Evolutionary conservation across 2,113 vertebrate species (phyloP).

Genomic region (Cariama cristata): DNA sequence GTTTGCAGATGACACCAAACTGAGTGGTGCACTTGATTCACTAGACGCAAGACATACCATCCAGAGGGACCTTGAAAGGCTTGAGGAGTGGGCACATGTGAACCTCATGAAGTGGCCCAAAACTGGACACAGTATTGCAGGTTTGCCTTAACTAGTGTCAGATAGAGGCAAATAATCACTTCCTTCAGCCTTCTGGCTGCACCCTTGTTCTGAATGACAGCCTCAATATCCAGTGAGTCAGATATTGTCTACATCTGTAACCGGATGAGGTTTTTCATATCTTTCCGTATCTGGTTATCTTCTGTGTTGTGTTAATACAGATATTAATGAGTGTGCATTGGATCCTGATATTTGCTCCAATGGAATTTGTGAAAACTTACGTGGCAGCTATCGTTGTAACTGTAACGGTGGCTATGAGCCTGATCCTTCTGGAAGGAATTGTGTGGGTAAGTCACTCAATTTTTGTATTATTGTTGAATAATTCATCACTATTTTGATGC

Average conservation of each 20-base stretch:
- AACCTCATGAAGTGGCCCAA: background rate
- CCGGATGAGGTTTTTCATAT: background rate
- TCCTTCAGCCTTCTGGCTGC: background rate
- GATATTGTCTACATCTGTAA: background rate
- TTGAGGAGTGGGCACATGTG: background rate
- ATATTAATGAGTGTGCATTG: constrained; percentile 84
- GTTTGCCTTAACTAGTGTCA: background rate
- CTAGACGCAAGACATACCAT: background rate
- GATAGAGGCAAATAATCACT: background rate
- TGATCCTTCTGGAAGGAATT: constrained; percentile 74
- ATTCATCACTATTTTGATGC: background rate
- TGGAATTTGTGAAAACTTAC: constrained; percentile 82
- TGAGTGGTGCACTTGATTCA: background rate
- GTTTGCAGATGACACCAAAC: background rate
- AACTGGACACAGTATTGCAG: background rate
- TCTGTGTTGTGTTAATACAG: constrained; percentile 49
- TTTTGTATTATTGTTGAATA: background rate
- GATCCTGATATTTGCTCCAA: constrained; percentile 82
- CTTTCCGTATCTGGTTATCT: background rate
- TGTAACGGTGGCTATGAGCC: constrained; percentile 82
- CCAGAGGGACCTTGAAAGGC: background rate
- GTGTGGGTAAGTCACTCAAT: constrained; percentile 72
- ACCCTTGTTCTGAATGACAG: background rate
- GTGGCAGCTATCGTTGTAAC: constrained; percentile 78
- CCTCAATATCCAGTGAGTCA: background rate